These are phyloP conservation scores for Hofmannophila pseudospretella DNA, from an alignment of 2,888 invertebrate species.

Conservation along the genomic window DNA sequence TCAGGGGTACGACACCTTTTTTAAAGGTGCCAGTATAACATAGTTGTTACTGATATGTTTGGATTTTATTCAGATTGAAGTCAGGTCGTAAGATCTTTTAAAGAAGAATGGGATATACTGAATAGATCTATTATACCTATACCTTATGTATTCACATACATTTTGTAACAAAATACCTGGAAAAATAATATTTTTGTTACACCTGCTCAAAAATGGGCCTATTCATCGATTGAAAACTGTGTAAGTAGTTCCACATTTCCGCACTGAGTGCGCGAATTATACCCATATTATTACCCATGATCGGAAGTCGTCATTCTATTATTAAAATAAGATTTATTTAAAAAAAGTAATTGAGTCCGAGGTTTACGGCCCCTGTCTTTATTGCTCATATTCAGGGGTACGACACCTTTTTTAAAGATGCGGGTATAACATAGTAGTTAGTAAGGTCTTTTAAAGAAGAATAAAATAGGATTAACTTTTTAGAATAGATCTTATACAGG, in stretches of 20 bases:
- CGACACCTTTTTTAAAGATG: background rate
- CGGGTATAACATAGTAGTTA: background rate
- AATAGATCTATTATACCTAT: no score
- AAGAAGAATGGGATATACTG: background rate
- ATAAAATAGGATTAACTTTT: no score
- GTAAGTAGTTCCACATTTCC: no score
- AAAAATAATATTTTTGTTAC: no score
- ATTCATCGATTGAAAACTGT: no score
- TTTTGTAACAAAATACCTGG: no score
- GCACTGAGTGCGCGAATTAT: no score
- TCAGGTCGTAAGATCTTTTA: background rate
- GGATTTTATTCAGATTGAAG: background rate
- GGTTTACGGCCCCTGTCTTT: slow-evolving; percentile 27
- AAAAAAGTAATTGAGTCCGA: slow-evolving; percentile 39
- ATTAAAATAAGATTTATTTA: slow-evolving; percentile 41
- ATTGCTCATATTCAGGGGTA: slow-evolving; percentile 10
- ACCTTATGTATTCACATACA: no score
- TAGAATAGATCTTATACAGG: no score
- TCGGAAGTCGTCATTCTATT: no score
- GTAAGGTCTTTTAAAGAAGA: background rate
- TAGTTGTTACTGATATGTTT: background rate
- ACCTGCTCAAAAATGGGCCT: no score
- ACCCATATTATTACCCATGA: no score
- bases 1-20: background rate
- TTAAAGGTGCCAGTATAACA: background rate